A percentile compares a stretch with the other conserved stretches of the same genome.
phyloP scores from a whole-genome alignment of 2,888 invertebrate genomes.

The Ariolimax columbianus region DNA sequence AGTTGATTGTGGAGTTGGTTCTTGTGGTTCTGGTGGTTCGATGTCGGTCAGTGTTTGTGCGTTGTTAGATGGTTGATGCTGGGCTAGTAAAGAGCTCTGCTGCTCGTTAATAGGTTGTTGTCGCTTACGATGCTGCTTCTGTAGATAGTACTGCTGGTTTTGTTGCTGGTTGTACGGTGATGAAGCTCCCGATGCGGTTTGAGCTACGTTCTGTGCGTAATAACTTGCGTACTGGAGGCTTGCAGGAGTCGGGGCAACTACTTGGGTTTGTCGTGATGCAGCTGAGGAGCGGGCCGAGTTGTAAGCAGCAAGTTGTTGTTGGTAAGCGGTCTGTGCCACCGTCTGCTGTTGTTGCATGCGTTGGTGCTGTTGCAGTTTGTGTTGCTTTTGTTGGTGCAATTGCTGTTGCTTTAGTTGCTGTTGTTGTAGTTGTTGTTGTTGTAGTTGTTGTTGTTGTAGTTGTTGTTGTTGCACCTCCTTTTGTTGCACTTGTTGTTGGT shows the following conservation, averaged over 20 bases:
- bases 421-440: background rate
- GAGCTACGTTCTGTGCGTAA: background rate
- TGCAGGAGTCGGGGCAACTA: background rate
- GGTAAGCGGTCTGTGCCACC: conserved; percentile 21
- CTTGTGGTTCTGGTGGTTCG: background rate
- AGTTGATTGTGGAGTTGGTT: background rate
- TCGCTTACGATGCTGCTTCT: conserved; percentile 19
- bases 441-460: conserved; percentile 29
- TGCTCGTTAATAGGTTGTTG: background rate
- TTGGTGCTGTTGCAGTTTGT: background rate
- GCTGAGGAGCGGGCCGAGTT: conserved; percentile 16
- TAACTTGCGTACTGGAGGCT: background rate
- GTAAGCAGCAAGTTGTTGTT: conserved; percentile 36
- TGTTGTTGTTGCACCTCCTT: conserved; percentile 11
- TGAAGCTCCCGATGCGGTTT: background rate
- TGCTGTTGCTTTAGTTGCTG: background rate
- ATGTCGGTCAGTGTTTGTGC: background rate
- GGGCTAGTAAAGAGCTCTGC: background rate
- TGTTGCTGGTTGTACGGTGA: conserved; percentile 25
- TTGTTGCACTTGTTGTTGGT: conserved; percentile 33
- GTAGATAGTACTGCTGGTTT: conserved; percentile 22
- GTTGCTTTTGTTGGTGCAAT: background rate
- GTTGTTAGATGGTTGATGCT: background rate
- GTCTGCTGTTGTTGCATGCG: conserved; percentile 28
- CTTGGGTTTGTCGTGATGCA: background rate